Evolutionary conservation across 2,113 vertebrate species (phyloP), one percentile per base, ranked within the genome.

Genomic region (Microtus montanus): DNA sequence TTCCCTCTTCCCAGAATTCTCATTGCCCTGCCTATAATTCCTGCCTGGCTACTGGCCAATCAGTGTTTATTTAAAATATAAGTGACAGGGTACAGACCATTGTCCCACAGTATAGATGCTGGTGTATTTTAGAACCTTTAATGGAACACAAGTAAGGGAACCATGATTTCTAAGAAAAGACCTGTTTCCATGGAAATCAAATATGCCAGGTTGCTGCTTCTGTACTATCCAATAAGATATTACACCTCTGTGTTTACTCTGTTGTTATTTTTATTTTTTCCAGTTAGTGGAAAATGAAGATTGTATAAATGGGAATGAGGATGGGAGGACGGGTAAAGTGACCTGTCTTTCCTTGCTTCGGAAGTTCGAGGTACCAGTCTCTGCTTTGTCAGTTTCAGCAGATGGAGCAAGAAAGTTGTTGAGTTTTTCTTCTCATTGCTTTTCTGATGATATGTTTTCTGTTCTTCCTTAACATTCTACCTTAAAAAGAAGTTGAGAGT

Each of bases 161-260:
- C 47, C 64, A 87, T 44, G 38, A 94, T 83, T 92, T 95, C 88
- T 92, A 63, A 82, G 71, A 80, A 90, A 94, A 94, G 77, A 63
- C 94, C n/a, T 95, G 52, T 82, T 90, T 75, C 90, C 82, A 41
- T 52, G 61, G 88, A 94, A 93, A 92, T 49, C 35, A 93, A 93
- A 86, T 33, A 9, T 66, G 95, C 9, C 44, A 86, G 22, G 66
- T 66, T 91, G n/a, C 47, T 70, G 49, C 84, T 70, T 86, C 75
- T 78, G 33, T 78, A 15, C 44, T 91, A 63, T 26, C 38, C 35
- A 54, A 4, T 87, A 90, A 44, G 87, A 88, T 79, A 79, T 64
- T 63, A 91, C 66, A 86, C 33, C 28, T 84, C 0, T 8, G 75
- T 87, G 88, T 80, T 82, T 68, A 41, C 13, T 61, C 41, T 94